These are phyloP conservation scores for Oxyura jamaicensis DNA, from an alignment of 2,113 vertebrate species.

Conservation along the genomic window DNA sequence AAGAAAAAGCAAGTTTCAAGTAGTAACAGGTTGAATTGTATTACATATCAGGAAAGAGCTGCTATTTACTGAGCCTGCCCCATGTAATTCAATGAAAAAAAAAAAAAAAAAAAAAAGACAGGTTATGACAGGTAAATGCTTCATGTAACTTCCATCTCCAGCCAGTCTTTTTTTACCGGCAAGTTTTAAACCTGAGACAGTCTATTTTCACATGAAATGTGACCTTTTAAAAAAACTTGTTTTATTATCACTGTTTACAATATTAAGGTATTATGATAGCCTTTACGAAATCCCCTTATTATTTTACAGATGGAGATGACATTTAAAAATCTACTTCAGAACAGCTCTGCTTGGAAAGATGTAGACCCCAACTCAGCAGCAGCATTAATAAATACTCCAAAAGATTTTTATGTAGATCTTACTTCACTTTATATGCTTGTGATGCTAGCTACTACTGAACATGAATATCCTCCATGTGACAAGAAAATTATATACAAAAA, in stretches of 20 bases:
- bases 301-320: not conserved
- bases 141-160: conserved; percentile 36
- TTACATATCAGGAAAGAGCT: conserved; percentile 52
- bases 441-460: conserved; percentile 66
- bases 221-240: conserved; percentile 68
- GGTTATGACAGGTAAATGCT: conserved; percentile 49
- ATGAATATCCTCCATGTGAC: conserved; percentile 50
- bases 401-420: conserved; percentile 65
- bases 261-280: conserved; percentile 62
- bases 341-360: not conserved
- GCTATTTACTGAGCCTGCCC: conserved; percentile 56
- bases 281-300: not conserved
- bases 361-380: not conserved
- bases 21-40: conserved; percentile 65
- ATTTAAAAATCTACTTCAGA: not conserved
- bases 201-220: conserved; percentile 66
- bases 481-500: conserved; percentile 74
- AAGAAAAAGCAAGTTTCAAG: conserved; percentile 66
- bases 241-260: conserved; percentile 72
- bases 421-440: conserved; percentile 57
- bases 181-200: conserved; percentile 66
- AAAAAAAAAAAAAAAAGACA: not conserved
- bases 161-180: conserved; percentile 61
- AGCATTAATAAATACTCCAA: not conserved
- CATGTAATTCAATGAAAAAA: conserved; percentile 71